These are phyloP conservation scores for Periophthalmus magnuspinnatus DNA, from an alignment of 2,797 vertebrate species.

Conservation along the genomic window DNA sequence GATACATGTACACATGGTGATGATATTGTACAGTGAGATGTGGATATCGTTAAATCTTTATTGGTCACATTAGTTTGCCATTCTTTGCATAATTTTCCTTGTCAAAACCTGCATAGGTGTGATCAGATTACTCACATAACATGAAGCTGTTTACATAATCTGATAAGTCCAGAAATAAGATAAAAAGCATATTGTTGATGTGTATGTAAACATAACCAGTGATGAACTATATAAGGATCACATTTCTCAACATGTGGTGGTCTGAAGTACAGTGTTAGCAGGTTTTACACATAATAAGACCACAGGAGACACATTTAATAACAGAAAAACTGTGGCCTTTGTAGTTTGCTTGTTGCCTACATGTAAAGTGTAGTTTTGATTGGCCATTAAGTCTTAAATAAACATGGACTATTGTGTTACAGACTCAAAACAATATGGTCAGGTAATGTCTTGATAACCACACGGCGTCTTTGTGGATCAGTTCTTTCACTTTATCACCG, in stretches of 20 bases:
- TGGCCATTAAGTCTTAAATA: neutral
- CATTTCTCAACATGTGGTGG: neutral
- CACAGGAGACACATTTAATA: neutral
- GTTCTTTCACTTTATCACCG: conserved; percentile 8
- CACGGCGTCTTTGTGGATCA: neutral
- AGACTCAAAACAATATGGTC: conserved; percentile 1
- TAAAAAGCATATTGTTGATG: too few relatives aligned
- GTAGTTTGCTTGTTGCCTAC: neutral
- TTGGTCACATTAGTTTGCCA: too few relatives aligned
- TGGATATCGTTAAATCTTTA: too few relatives aligned
- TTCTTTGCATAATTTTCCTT: too few relatives aligned
- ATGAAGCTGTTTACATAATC: too few relatives aligned
- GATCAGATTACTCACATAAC: too few relatives aligned
- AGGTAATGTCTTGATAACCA: neutral
- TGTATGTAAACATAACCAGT: too few relatives aligned
- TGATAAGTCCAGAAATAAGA: too few relatives aligned
- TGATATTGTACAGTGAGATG: too few relatives aligned
- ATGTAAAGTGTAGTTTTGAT: neutral
- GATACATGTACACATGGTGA: too few relatives aligned
- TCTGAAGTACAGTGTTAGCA: neutral
- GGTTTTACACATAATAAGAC: neutral
- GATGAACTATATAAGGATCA: neutral
- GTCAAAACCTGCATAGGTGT: too few relatives aligned
- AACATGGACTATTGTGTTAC: neutral
- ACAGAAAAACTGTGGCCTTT: neutral